Base-by-base conservation (phyloP, 1,140 invertebrate species). In the Drosophila novamexicana region DNA sequence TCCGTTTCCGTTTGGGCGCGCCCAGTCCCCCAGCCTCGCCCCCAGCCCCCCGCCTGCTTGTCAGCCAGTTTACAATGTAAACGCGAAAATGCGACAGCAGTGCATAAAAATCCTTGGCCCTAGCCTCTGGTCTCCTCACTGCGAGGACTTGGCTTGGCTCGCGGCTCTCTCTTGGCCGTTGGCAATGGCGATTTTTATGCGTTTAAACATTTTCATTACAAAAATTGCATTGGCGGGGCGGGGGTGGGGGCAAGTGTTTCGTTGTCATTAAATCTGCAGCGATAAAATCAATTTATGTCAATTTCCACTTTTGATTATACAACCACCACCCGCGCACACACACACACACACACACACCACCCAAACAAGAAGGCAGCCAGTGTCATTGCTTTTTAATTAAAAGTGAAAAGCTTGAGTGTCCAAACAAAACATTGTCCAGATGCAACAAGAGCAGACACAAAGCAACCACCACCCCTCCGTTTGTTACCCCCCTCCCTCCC, bases 231-330 rank as follows among this genome's bases (percentile, higher is more conserved):
- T 77, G 84, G 58, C 53, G 44, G n/a, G 39, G 36, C 6, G 12
- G 8, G 12, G 50, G 29, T 2, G n/a, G 63, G 42, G 16, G 53
- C 69, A 72, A 75, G 82, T 86, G 77, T 85, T 79, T 79, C 72
- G 79, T 70, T 79, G 84, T 88, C 83, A 89, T 88, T 88, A 89
- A 88, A 88, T 88, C 83, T 89, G 77, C 83, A 77, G 80, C 80
- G 83, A 88, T 88, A 88, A 88, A 88, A 88, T 88, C 84, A 88
- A 88, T 88, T 88, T 88, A 88, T 88, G 83, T 88, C 83, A 89
- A 88, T 89, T 88, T 89, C 84, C 77, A 79, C 81, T 83, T 83
- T 83, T 70, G 76, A 68, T 72, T 74, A 77, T 69, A 74, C 67
- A 37, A 42, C 39, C 42, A 59, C n/a, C 56, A 16, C 7, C 47